Percentiles rank a stretch among this genome's conserved stretches.
Conservation (phyloP, 1,140 invertebrate species). For the Idris sp. region DNA sequence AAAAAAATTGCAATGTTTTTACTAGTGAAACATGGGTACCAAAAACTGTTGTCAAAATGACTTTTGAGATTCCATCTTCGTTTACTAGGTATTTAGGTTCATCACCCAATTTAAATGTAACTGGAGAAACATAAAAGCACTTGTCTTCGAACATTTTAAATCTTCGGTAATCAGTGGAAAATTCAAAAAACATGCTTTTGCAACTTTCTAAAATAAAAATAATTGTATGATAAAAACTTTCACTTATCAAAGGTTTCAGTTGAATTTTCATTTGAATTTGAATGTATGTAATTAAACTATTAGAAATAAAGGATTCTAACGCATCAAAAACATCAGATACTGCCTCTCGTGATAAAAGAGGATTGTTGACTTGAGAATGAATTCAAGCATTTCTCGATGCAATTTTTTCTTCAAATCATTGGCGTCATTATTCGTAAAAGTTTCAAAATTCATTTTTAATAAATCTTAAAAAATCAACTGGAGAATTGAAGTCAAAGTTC, state of each 20-base stretch:
- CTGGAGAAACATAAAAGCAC: conserved; percentile 30
- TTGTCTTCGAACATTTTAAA: conserved; percentile 35
- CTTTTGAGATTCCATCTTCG: neutral
- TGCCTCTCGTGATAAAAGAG: conserved; percentile 41
- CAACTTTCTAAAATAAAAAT: conserved; percentile 38
- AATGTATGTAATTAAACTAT: conserved; percentile 40
- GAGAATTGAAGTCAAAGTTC: too few species aligned
- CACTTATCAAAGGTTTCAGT: conserved; percentile 11
- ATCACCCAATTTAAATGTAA: conserved; percentile 23
- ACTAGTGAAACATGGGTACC: conserved; percentile 26
- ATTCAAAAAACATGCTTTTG: conserved; percentile 32
- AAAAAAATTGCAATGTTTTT: conserved; percentile 26
- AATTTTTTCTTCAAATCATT: neutral
- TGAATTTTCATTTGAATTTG: conserved; percentile 36
- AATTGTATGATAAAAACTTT: conserved; percentile 19
- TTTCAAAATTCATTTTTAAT: too few species aligned
- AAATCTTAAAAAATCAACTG: too few species aligned
- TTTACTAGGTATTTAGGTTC: neutral
- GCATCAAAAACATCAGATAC: conserved; percentile 23
- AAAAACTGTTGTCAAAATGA: conserved; percentile 28
- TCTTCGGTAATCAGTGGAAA: conserved; percentile 24
- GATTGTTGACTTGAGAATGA: conserved; percentile 27
- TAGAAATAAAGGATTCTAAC: conserved; percentile 29
- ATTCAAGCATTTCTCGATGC: conserved; percentile 14
- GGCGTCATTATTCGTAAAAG: too few species aligned